phyloP scores from a whole-genome alignment of 2,888 invertebrate genomes.

The Platypus cylindrus region DNA sequence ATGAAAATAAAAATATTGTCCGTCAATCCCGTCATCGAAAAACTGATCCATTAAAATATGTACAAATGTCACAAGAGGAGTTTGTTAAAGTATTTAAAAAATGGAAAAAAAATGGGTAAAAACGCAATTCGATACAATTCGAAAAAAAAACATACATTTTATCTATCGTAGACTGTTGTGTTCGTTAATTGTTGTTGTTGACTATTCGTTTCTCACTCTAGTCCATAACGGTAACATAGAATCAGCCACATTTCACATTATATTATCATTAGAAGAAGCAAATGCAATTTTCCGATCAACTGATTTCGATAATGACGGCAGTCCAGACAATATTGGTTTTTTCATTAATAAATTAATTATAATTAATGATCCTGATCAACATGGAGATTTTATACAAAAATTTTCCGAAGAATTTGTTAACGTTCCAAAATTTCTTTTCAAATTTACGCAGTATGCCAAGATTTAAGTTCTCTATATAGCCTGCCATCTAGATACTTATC shows the following conservation, averaged over 20 bases:
- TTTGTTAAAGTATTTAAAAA: too few relatives aligned
- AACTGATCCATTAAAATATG: too few relatives aligned
- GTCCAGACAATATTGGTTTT: constrained; percentile 44
- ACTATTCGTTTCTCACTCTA: constrained; percentile 37
- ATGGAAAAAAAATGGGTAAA: too few relatives aligned
- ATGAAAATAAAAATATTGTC: too few relatives aligned
- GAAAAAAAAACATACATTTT: too few relatives aligned
- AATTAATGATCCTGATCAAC: too few relatives aligned
- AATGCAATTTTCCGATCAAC: constrained; percentile 42
- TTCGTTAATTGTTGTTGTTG: constrained; percentile 38
- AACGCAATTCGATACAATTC: too few relatives aligned
- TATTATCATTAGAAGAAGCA: constrained; percentile 40
- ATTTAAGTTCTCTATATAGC: neutral
- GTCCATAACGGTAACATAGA: constrained; percentile 38
- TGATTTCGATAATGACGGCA: constrained; percentile 42
- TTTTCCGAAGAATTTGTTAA: constrained; percentile 28
- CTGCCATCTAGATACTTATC: neutral
- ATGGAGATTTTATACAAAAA: constrained; percentile 35
- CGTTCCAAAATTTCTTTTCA: constrained; percentile 35
- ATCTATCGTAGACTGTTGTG: constrained; percentile 32
- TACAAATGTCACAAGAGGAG: too few relatives aligned
- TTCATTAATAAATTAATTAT: constrained; percentile 39
- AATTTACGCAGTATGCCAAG: constrained; percentile 7
- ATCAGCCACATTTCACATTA: constrained; percentile 36
- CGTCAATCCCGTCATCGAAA: too few relatives aligned